Conservation (phyloP, 2,113 vertebrate species). For the Charadrius vociferus region DNA sequence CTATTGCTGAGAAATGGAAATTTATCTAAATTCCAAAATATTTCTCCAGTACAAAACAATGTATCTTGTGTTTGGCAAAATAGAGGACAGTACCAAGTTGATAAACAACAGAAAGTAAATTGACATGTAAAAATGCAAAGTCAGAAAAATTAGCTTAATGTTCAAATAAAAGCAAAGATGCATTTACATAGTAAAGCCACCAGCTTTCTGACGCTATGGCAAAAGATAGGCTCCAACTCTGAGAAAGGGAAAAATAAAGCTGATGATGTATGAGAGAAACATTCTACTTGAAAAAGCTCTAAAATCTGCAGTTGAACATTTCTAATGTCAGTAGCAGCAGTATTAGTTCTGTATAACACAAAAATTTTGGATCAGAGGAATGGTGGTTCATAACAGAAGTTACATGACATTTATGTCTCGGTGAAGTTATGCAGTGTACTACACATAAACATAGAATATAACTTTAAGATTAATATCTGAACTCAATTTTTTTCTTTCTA, state of each 20-base stretch:
- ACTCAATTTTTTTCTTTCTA: not conserved
- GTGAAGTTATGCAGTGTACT: not conserved
- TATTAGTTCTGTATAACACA: not conserved
- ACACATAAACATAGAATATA: not conserved
- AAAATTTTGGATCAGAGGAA: not conserved
- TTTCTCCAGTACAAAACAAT: not conserved
- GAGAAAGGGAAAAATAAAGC: not conserved
- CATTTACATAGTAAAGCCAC: not conserved
- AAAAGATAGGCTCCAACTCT: not conserved
- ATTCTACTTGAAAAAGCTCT: not conserved
- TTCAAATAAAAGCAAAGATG: not conserved
- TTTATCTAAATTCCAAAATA: not conserved
- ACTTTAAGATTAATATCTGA: not conserved
- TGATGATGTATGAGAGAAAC: not conserved
- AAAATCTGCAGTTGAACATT: not conserved
- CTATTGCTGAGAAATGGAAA: not conserved
- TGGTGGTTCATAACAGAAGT: not conserved
- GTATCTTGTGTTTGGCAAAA: not conserved
- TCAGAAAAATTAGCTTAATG: not conserved
- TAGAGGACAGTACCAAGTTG: not conserved
- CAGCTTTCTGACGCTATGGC: not conserved
- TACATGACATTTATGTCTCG: rapidly evolving
- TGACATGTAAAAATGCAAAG: not conserved
- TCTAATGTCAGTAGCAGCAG: not conserved
- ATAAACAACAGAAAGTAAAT: not conserved